A percentile compares a stretch with the other conserved stretches of the same genome.
phyloP scores from a whole-genome alignment of 2,797 vertebrate genomes.

The Harpagifer antarcticus region DNA sequence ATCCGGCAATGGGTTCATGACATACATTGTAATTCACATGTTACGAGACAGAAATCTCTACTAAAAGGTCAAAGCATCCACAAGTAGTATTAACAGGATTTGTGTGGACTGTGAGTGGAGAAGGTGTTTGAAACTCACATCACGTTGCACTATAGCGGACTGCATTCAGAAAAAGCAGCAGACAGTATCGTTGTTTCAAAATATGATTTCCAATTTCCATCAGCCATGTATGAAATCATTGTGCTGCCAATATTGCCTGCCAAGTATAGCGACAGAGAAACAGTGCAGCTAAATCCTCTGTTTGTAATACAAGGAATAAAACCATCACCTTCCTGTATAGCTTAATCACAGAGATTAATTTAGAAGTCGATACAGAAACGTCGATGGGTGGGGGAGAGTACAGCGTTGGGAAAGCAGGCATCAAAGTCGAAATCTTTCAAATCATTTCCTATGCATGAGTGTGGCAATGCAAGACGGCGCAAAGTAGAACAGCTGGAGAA shows the following conservation, averaged over 20 bases:
- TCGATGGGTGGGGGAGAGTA: slow-evolving; percentile 24
- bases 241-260: slow-evolving; percentile 71
- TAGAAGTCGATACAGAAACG: slow-evolving; percentile 57
- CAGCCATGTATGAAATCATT: slow-evolving; percentile 76
- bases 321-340: slow-evolving; percentile 66
- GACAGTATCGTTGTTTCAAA: slow-evolving; percentile 66
- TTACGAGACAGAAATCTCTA: slow-evolving; percentile 45
- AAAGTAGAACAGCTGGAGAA: slow-evolving; percentile 58
- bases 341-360: slow-evolving; percentile 79
- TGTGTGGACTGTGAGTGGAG: slow-evolving; percentile 14
- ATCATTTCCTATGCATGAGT: slow-evolving; percentile 63
- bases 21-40: slow-evolving; percentile 28
- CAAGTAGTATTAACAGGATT: slow-evolving; percentile 27
- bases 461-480: slow-evolving; percentile 40
- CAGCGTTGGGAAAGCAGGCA: slow-evolving; percentile 45
- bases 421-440: slow-evolving; percentile 65
- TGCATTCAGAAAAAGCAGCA: slow-evolving; percentile 65
- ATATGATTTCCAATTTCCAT: slow-evolving; percentile 81
- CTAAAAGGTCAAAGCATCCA: slow-evolving; percentile 59
- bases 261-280: slow-evolving; percentile 68
- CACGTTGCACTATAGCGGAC: slow-evolving; percentile 50
- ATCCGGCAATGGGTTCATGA: slow-evolving; percentile 7
- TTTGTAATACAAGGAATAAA: slow-evolving; percentile 70
- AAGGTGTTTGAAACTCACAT: slow-evolving; percentile 65
- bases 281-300: slow-evolving; percentile 66